Conservation (phyloP, 2,888 invertebrate species). For the Alcis repandata region DNA sequence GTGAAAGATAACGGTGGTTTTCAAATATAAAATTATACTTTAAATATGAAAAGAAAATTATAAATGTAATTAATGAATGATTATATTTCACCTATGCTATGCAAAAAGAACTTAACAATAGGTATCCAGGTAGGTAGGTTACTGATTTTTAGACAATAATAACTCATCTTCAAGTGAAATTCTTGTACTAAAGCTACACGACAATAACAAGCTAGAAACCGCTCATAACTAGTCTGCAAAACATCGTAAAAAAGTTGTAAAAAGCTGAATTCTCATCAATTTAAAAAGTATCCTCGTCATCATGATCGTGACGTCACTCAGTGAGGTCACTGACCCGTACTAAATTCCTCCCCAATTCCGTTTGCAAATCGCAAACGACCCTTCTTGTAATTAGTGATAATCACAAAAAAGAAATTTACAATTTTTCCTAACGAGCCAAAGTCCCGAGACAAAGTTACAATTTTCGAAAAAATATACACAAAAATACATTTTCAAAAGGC, state of each 20-base stretch:
- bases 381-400: constrained; percentile 80
- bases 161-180: too few species aligned
- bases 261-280: constrained; percentile 41
- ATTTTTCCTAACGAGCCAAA: constrained; percentile 60
- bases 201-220: constrained; percentile 41
- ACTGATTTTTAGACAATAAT: too few species aligned
- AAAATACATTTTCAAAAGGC: constrained; percentile 8
- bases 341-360: constrained; percentile 59
- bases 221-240: constrained; percentile 2
- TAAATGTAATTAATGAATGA: too few species aligned
- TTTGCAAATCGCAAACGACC: constrained; percentile 67
- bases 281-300: constrained; percentile 45
- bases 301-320: constrained; percentile 54
- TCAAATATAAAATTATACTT: too few species aligned
- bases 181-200: too few species aligned
- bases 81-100: too few species aligned
- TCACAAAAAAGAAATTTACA: constrained; percentile 67
- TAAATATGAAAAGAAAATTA: too few species aligned
- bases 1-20: not conserved
- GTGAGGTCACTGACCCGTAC: constrained; percentile 75
- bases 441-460: constrained; percentile 56
- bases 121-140: too few species aligned
- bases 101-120: too few species aligned
- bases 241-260: constrained; percentile 30
- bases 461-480: constrained; percentile 16